These are phyloP conservation scores for Onychostruthus taczanowskii DNA, from an alignment of 2,113 vertebrate genomes.

Conservation along the genomic window DNA sequence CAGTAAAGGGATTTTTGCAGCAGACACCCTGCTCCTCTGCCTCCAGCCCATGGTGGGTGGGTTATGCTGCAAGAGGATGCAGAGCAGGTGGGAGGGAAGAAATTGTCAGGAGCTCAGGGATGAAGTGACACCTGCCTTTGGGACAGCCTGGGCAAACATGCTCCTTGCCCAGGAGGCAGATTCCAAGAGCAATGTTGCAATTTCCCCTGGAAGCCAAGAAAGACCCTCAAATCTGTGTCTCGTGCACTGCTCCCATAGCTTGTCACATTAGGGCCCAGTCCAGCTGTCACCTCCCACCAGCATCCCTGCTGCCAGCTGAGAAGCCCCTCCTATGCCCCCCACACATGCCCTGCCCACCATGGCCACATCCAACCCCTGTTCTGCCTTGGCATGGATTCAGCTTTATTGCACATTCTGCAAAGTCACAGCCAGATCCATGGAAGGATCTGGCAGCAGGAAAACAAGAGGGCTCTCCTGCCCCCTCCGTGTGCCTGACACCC, in stretches of 20 bases:
- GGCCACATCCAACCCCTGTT: background rate
- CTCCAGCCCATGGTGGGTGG: fast-evolving
- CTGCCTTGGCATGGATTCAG: background rate
- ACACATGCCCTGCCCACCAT: background rate
- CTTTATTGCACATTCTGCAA: conserved; percentile 27
- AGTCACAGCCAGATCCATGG: background rate
- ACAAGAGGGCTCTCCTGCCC: background rate
- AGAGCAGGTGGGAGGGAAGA: background rate
- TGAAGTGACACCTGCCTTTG: fast-evolving
- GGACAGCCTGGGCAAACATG: background rate
- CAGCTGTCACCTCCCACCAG: background rate
- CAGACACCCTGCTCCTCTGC: background rate
- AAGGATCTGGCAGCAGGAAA: background rate
- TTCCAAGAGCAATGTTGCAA: background rate
- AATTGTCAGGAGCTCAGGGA: background rate
- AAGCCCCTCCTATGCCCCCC: background rate
- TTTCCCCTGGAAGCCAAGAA: background rate
- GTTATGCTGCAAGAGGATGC: background rate
- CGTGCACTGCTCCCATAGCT: background rate
- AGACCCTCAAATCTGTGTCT: background rate
- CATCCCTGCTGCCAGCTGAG: too few relatives aligned
- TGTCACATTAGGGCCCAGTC: fast-evolving
- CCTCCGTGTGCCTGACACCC: fast-evolving
- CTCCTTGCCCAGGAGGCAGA: background rate
- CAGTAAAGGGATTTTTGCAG: background rate